Base-by-base conservation (phyloP, 2,113 vertebrate genomes). In the Lagopus leucura region DNA sequence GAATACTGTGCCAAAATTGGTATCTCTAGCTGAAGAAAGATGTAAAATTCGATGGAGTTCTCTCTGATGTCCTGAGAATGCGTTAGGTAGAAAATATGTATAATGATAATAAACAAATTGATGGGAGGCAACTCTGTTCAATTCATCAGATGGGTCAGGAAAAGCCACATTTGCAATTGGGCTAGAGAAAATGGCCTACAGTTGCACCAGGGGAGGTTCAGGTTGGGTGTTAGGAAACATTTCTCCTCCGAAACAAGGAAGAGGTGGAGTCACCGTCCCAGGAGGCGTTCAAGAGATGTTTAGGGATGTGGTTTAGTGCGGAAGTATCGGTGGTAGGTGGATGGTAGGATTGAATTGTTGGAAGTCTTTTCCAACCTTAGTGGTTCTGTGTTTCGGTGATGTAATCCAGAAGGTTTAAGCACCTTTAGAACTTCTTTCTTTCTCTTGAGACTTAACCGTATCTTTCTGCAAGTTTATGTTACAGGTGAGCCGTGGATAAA, bases 1-100 rank as follows among this genome's bases (percentile, higher is more conserved):
- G 58, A 73, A 47, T 50, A 4, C 2, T 0, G 0, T 72, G 42
- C n/a, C 42, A 19, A 21, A 20, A 25, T 10, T 3, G 25, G 3
- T 47, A 18, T 7, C 36, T 18, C 19, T 24, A 13, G 25, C 32
- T 34, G 57, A 69, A 84, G 54, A 38, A 16, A 8, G 3, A 21
- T 6, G 1, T 32, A 34, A 13, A 6, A 27, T 25, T 38, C 43
- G 38, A 3, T 10, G 6, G 42, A 20, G 7, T 43, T 83, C 36
- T 63, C 50, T 10, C 18, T 11, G 20, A 22, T 22, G 24, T 25
- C 30, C 27, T 67, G 24, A 55, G 32, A 42, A 45, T 10, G 7
- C 17, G 20, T 17, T 13, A n/a, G 60, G 38, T 72, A 8, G 15
- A 58, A 90, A 77, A 70, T 10, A 6, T 5, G 18, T 48, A 43